phyloP scores from a whole-genome alignment of 1,140 invertebrate genomes.

The Asbolus verrucosus region DNA sequence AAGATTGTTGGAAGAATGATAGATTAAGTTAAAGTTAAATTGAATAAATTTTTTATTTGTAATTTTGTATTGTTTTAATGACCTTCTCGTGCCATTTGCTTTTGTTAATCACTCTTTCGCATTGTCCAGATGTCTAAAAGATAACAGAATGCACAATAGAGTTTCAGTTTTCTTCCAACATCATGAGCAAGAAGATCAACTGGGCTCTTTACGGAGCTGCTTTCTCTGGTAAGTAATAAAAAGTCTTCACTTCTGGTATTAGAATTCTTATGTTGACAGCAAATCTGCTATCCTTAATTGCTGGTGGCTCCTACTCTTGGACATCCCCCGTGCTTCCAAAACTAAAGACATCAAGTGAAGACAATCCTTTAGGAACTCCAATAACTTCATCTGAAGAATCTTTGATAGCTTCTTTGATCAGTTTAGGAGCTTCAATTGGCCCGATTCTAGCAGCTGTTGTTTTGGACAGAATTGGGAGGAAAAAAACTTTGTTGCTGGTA shows the following conservation, averaged over 20 bases:
- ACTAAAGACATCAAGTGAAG: conserved; percentile 60
- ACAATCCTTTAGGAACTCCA: conserved; percentile 57
- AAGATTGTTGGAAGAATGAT: conserved; percentile 69
- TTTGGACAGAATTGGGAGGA: conserved; percentile 73
- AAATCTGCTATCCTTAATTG: conserved; percentile 73
- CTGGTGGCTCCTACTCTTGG: conserved; percentile 78
- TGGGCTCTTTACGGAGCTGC: conserved; percentile 4
- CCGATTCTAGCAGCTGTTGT: conserved; percentile 69
- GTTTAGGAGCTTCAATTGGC: conserved; percentile 78
- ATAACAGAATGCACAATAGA: background rate
- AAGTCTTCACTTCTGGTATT: background rate
- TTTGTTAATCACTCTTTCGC: conserved; percentile 8
- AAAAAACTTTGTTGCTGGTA: conserved; percentile 63
- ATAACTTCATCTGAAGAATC: conserved; percentile 70
- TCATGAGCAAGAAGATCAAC: conserved; percentile 7
- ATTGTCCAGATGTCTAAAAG: conserved; percentile 19
- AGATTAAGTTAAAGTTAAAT: too few species aligned
- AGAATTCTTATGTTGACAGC: conserved; percentile 66
- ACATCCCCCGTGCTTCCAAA: conserved; percentile 77
- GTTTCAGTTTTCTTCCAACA: background rate
- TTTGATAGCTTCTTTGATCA: conserved; percentile 85
- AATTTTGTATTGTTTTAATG: conserved; percentile 37
- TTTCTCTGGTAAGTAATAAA: conserved; percentile 1
- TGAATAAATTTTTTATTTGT: conserved; percentile 67
- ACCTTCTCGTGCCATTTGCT: conserved; percentile 23